These are phyloP conservation scores for Triops cancriformis DNA, from an alignment of 1,140 invertebrate genomes.

Conservation along the genomic window DNA sequence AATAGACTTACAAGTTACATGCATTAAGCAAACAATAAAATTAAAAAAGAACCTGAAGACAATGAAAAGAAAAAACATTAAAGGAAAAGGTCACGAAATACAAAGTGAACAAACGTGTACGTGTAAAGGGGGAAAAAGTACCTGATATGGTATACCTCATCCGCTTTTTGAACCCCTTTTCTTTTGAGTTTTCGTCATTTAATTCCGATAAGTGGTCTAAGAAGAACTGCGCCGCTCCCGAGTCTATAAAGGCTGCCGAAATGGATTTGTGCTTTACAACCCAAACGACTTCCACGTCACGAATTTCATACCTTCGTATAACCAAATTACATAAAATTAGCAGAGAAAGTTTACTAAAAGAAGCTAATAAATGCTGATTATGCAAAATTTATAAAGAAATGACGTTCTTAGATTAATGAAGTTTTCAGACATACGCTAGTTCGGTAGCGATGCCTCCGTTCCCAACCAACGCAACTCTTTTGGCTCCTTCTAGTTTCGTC, in stretches of 20 bases:
- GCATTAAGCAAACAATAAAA: no score
- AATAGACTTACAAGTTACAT: constrained; percentile 24
- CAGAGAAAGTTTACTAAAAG: constrained; percentile 25
- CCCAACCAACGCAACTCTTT: constrained; percentile 72
- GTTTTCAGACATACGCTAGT: constrained; percentile 54
- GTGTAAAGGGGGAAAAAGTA: no score
- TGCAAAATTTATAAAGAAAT: constrained; percentile 24
- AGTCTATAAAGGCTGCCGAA: constrained; percentile 86
- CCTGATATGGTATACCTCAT: constrained; percentile 56
- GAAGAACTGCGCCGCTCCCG: constrained; percentile 92
- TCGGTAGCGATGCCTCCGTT: constrained; percentile 98
- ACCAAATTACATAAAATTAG: constrained; percentile 24
- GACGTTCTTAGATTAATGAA: not conserved
- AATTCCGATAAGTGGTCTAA: constrained; percentile 40
- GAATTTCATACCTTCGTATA: constrained; percentile 57
- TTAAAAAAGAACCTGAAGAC: no score
- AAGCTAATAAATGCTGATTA: no score
- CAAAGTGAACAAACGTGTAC: no score
- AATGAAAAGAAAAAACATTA: no score
- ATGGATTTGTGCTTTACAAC: constrained; percentile 87
- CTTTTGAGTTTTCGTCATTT: not conserved
- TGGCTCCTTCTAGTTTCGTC: constrained; percentile 54
- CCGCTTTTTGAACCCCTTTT: constrained; percentile 45
- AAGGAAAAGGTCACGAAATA: no score
- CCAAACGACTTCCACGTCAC: constrained; percentile 81